A percentile compares a stretch with the other conserved stretches of the same genome.
Conservation (phyloP, 2,113 vertebrate species). For the Ceuthmochares aereus region DNA sequence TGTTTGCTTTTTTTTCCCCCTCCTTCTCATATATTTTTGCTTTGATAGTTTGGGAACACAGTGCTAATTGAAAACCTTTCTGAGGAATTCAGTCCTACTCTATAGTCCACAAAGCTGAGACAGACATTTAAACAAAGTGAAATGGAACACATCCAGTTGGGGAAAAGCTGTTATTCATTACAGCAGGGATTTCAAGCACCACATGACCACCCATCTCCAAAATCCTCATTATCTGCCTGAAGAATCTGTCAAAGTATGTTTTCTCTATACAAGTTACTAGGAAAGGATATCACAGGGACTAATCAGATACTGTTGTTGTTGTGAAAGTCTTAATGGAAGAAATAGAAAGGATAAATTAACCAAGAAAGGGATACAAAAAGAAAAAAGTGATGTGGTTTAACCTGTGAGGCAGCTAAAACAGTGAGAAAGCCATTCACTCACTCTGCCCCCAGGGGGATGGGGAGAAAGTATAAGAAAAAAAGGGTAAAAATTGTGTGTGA, state of each 20-base stretch:
- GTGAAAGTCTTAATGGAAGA: slow-evolving; percentile 25
- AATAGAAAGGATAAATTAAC: background rate
- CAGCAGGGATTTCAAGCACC: slow-evolving; percentile 69
- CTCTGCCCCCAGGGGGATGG: too few species aligned
- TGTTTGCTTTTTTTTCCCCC: background rate
- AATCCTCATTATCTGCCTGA: slow-evolving; percentile 73
- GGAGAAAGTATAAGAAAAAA: too few species aligned
- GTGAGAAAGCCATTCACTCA: too few species aligned
- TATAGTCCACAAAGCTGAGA: slow-evolving; percentile 18
- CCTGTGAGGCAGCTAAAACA: too few species aligned
- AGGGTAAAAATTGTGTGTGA: too few species aligned
- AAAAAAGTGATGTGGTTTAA: too few species aligned
- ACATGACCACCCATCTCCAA: slow-evolving; percentile 63
- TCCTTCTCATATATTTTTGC: slow-evolving; percentile 8
- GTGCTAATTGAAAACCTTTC: slow-evolving; percentile 69
- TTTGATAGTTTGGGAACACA: slow-evolving; percentile 47
- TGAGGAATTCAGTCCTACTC: slow-evolving; percentile 38
- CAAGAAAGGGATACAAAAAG: too few species aligned
- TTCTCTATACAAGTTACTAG: slow-evolving; percentile 55
- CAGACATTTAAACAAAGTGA: slow-evolving; percentile 58
- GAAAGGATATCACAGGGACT: slow-evolving; percentile 43
- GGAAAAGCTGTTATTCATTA: slow-evolving; percentile 57
- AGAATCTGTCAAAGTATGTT: slow-evolving; percentile 74
- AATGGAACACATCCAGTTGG: slow-evolving; percentile 46
- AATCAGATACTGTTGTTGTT: slow-evolving; percentile 8